phyloP scores from a whole-genome alignment of 1,140 invertebrate genomes.

The Heliconius melpomene region DNA sequence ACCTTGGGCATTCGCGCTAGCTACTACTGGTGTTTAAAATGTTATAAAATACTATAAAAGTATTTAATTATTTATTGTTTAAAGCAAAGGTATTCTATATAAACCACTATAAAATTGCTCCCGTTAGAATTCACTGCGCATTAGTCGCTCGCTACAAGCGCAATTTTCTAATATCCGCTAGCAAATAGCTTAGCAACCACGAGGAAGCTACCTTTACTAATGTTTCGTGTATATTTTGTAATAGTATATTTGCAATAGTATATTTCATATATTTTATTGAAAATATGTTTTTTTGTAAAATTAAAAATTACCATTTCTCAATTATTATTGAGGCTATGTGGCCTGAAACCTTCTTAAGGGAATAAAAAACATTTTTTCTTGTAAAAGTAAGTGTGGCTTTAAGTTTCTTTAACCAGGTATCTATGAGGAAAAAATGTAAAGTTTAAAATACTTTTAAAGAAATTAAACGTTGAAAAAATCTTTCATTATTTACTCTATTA shows the following conservation, averaged over 20 bases:
- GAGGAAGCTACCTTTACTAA: not conserved
- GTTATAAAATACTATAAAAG: not conserved
- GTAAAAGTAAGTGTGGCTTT: no score
- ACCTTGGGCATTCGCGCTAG: no score
- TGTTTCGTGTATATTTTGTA: not conserved
- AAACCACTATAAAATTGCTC: not conserved
- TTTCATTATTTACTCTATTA: no score
- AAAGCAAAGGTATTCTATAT: not conserved
- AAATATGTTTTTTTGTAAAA: no score
- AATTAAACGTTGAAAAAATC: no score
- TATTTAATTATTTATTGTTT: not conserved
- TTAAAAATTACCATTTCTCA: no score
- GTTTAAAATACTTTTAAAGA: no score
- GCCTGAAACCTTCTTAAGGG: no score
- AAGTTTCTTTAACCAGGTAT: no score
- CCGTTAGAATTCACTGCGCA: not conserved
- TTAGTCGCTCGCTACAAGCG: slow-evolving; percentile 12
- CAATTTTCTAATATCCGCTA: slow-evolving; percentile 10
- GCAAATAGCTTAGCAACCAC: slow-evolving; percentile 12
- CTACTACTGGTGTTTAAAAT: not conserved
- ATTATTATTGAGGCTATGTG: no score
- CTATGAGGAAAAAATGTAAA: no score
- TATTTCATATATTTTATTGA: not conserved
- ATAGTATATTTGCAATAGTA: not conserved
- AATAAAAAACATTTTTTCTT: no score